A percentile compares a stretch with the other conserved stretches of the same genome.
These are phyloP conservation scores for Calyptomena viridis DNA, from an alignment of 2,113 vertebrate species.

Conservation along the genomic window DNA sequence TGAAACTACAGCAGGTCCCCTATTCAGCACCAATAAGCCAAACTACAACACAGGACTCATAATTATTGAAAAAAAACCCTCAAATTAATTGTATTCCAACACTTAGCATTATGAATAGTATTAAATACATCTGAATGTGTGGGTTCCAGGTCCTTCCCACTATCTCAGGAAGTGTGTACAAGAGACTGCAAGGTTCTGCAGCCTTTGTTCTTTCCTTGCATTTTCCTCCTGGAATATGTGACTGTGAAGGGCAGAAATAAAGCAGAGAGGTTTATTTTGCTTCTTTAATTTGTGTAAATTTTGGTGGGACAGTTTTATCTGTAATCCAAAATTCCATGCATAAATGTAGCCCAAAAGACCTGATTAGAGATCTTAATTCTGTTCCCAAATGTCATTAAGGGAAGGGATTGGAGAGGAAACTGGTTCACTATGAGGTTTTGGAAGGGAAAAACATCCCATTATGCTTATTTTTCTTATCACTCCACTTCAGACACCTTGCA, in stretches of 20 bases:
- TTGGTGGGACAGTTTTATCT: not conserved
- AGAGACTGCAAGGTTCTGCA: not conserved
- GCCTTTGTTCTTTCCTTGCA: not conserved
- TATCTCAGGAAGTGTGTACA: not conserved
- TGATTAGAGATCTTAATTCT: constrained; percentile 9
- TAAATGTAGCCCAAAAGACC: not conserved
- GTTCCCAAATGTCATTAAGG: constrained; percentile 11
- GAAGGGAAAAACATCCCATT: constrained; percentile 34
- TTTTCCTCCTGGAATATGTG: not conserved
- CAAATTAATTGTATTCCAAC: not conserved
- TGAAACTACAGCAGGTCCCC: not conserved
- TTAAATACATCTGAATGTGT: not conserved
- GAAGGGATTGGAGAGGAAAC: not conserved
- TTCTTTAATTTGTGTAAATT: not conserved
- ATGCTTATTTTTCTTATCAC: constrained; percentile 62
- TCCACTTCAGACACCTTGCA: constrained; percentile 51
- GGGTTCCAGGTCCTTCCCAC: not conserved
- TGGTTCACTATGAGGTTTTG: not conserved
- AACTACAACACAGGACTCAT: not conserved
- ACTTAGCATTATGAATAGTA: not conserved
- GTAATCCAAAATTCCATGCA: not conserved
- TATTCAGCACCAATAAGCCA: not conserved
- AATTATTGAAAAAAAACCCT: not conserved
- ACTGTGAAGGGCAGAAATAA: not conserved
- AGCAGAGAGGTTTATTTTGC: not conserved